Conservation (phyloP, 2,797 vertebrate species). For the Hozukius guyotensis region DNA sequence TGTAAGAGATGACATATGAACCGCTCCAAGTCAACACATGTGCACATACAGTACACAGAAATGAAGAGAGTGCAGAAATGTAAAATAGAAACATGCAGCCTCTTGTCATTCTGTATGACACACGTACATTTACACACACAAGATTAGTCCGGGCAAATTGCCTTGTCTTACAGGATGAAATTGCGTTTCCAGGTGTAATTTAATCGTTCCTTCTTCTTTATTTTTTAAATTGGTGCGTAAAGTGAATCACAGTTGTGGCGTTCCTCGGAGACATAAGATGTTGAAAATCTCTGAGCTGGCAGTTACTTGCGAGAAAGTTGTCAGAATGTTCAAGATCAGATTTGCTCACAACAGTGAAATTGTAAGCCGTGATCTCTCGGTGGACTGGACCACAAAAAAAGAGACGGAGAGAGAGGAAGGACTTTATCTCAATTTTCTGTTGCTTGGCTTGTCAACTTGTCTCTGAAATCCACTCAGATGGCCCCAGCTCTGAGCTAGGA, state of each 20-base stretch:
- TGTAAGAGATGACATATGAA: conserved; percentile 46
- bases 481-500: conserved; percentile 34
- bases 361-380: conserved; percentile 45
- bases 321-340: conserved; percentile 55
- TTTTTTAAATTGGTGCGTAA: conserved; percentile 26
- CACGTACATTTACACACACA: conserved; percentile 17
- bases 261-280: conserved; percentile 44
- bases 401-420: not conserved
- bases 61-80: conserved; percentile 7
- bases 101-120: conserved; percentile 9
- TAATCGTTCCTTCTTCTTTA: conserved; percentile 43
- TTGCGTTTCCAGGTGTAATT: conserved; percentile 72
- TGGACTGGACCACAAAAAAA: conserved; percentile 31
- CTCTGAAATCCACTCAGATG: conserved; percentile 54
- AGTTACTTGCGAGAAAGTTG: conserved; percentile 48
- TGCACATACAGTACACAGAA: conserved; percentile 10
- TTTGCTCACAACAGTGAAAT: conserved; percentile 48
- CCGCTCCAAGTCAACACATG: conserved; percentile 13
- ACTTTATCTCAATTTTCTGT: conserved; percentile 55
- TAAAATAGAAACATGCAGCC: conserved; percentile 10
- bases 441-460: conserved; percentile 51
- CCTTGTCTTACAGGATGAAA: conserved; percentile 64
- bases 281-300: conserved; percentile 42
- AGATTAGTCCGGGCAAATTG: conserved; percentile 50
- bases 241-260: conserved; percentile 32